Conservation (phyloP, 2,797 vertebrate species). For the Sarcoramphus papa region DNA sequence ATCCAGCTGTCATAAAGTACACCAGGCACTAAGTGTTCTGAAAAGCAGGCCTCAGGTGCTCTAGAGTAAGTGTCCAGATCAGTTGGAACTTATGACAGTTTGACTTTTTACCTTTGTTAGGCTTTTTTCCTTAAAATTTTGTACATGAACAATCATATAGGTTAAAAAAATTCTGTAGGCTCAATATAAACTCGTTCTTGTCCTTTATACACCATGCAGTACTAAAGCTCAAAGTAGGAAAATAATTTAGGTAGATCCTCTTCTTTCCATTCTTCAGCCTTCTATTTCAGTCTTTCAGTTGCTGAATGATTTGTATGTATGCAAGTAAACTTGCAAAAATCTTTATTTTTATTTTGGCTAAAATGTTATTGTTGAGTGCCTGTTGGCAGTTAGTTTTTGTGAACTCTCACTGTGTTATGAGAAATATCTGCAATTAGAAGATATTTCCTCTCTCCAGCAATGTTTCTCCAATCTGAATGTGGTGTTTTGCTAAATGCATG, state of each 20-base stretch:
- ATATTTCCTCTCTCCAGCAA: not conserved
- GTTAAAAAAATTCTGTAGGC: not conserved
- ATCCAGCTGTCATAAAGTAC: not conserved
- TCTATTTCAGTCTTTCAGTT: not conserved
- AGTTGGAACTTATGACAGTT: not conserved
- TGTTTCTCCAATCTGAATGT: not conserved
- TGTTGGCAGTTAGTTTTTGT: not conserved
- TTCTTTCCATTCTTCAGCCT: not conserved
- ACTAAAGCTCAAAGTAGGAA: not conserved
- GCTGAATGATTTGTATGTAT: not conserved
- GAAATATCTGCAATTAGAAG: not conserved
- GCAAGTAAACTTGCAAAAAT: not conserved
- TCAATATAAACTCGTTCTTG: not conserved
- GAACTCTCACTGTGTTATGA: not conserved
- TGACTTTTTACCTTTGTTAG: not conserved
- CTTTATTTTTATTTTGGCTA: not conserved
- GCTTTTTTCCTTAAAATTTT: not conserved
- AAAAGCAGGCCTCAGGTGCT: not conserved
- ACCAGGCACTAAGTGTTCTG: not conserved
- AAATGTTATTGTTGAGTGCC: not conserved
- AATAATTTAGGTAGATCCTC: not conserved
- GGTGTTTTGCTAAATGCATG: not conserved
- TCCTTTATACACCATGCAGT: not conserved
- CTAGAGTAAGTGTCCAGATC: not conserved
- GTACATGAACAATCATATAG: not conserved